Conservation (phyloP, 2,888 invertebrate species). For the Callyntrura sp. region DNA sequence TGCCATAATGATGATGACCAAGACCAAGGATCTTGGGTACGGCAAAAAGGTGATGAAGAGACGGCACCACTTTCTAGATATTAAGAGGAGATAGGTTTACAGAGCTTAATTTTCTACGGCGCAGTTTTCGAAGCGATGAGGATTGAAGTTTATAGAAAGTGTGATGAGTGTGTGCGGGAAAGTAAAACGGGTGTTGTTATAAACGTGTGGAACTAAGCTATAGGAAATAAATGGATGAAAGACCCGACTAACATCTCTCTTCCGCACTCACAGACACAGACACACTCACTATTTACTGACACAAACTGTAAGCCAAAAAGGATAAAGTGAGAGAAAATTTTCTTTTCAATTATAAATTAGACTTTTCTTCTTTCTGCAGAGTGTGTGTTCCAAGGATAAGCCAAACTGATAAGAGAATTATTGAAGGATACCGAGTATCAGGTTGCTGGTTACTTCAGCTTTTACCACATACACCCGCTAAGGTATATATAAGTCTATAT, state of each 20-base stretch:
- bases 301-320: constrained; percentile 49
- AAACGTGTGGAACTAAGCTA: too few relatives aligned
- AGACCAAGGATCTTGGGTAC: too few relatives aligned
- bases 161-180: neutral
- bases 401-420: constrained; percentile 62
- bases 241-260: neutral
- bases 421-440: constrained; percentile 50
- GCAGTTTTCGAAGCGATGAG: neutral
- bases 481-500: neutral
- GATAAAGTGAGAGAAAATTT: constrained; percentile 58
- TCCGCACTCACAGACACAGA: neutral
- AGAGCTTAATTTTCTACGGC: neutral
- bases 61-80: too few relatives aligned
- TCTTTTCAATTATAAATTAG: constrained; percentile 72
- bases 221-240: too few relatives aligned
- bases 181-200: neutral
- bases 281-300: neutral
- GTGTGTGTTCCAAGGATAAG: constrained; percentile 28
- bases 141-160: neutral
- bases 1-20: neutral
- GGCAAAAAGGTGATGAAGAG: too few relatives aligned
- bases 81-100: neutral
- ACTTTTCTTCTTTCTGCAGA: constrained; percentile 47
- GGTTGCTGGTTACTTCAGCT: neutral
- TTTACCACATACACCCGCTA: neutral